Evolutionary conservation across 2,888 invertebrate genomes (phyloP), one percentile per base, ranked within the genome.

Genomic region (Tipula lateralis): DNA sequence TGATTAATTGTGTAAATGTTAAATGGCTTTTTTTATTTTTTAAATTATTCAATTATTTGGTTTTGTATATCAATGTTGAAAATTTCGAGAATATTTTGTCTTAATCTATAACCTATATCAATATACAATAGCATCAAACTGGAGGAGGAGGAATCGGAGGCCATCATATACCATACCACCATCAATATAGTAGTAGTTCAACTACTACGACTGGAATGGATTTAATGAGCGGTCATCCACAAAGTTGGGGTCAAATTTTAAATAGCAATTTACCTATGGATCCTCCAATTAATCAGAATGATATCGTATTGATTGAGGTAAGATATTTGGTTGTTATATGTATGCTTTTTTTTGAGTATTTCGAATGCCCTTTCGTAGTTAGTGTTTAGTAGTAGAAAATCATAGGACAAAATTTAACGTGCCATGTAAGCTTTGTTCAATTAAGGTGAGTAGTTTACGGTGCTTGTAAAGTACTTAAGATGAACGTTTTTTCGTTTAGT

Each of bases 271-370:
- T 80, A 30, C 9, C 32, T 3, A 88, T 89, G 85, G 88, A 89
- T 85, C 89, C 89, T 88, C 66, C 85, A 84, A 86, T 89, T 89
- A 90, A 89, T 87, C 89, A 89, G 86, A 90, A 90, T 87, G 90
- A 90, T 88, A 88, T 90, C 87, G 90, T 90, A 86, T 88, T 90
- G 87, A 90, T 90, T 85, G 90, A 90, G 90, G 90, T 90, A 87
- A 88, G 81, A 29, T n/a, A n/a, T n/a, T n/a, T n/a, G n/a, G n/a
- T n/a, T n/a, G n/a, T n/a, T n/a, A n/a, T n/a, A n/a, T n/a, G n/a
- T n/a, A n/a, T n/a, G n/a, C n/a, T n/a, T n/a, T n/a, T n/a, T n/a
- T 13, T 81, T 9, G 29, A 4, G 29, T 81, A n/a, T 50, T 5
- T 50, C 7, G 16, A 39, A 39, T 39, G 39, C 13, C 16, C 84